A percentile compares a stretch with the other conserved stretches of the same genome.
phyloP scores from a whole-genome alignment of 2,888 invertebrate species.

The Drosophila diplacantha region DNA sequence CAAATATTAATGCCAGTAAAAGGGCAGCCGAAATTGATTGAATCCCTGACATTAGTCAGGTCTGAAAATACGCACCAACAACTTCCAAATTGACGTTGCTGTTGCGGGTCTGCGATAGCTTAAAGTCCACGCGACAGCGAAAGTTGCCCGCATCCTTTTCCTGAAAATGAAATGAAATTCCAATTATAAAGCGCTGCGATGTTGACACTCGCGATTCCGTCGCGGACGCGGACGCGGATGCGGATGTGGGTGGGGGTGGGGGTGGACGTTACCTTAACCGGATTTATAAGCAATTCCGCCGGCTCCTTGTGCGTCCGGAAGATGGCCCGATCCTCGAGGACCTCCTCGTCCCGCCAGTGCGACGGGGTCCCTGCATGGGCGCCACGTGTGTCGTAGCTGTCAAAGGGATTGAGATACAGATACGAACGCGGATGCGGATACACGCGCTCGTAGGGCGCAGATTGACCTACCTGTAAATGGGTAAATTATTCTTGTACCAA shows the following conservation, averaged over 20 bases:
- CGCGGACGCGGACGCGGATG: conserved; percentile 2
- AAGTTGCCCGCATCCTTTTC: conserved; percentile 86
- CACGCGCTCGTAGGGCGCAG: background rate
- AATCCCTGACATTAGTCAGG: conserved; percentile 8
- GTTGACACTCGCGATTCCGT: conserved; percentile 40
- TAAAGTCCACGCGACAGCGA: conserved; percentile 88
- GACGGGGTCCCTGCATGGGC: conserved; percentile 80
- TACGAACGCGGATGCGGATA: background rate
- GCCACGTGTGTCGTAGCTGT: conserved; percentile 82
- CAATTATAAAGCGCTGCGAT: conserved; percentile 52
- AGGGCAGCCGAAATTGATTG: conserved; percentile 18
- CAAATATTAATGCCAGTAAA: background rate
- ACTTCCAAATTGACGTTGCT: conserved; percentile 87
- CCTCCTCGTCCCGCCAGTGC: conserved; percentile 82
- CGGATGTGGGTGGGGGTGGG: background rate
- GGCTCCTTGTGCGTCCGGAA: conserved; percentile 81
- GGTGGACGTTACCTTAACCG: conserved; percentile 78
- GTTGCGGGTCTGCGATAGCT: conserved; percentile 86
- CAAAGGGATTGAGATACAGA: conserved; percentile 33
- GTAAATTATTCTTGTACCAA: conserved; percentile 94
- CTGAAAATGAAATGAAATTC: conserved; percentile 62
- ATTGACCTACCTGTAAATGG: conserved; percentile 88
- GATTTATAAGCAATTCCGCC: conserved; percentile 81
- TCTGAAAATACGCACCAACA: conserved; percentile 82
- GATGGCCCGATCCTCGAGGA: conserved; percentile 81